These are phyloP conservation scores for Cairina moschata DNA, from an alignment of 2,113 vertebrate species.

Conservation along the genomic window DNA sequence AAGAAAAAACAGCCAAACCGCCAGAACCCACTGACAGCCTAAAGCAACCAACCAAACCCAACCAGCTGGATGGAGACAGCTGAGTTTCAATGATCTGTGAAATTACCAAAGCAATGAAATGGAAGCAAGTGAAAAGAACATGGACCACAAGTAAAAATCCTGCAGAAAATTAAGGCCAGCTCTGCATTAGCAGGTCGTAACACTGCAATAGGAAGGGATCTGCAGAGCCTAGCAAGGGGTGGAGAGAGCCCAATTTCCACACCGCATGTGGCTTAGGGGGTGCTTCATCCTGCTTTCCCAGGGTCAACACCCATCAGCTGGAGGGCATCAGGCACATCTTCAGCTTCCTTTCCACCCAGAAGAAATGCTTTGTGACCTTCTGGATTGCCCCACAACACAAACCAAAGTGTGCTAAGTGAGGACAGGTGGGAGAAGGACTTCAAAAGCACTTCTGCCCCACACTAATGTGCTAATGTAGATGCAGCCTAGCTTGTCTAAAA, in stretches of 20 bases:
- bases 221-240: neutral
- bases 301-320: neutral
- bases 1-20: constrained; percentile 13
- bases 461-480: neutral
- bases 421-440: neutral
- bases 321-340: accelerated
- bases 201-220: neutral
- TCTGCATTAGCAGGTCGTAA: neutral
- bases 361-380: neutral
- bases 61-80: neutral
- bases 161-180: neutral
- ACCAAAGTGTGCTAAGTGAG: neutral
- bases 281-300: neutral
- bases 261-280: accelerated
- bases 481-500: neutral
- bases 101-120: constrained; percentile 4
- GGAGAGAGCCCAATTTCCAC: neutral
- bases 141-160: neutral
- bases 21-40: constrained; percentile 31
- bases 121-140: neutral
- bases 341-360: neutral
- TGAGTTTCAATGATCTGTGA: neutral
- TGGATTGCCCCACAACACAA: neutral
- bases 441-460: neutral
- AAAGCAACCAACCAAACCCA: neutral